Evolutionary conservation across 2,797 vertebrate species (phyloP).

Genomic region (Capromys pilorides): DNA sequence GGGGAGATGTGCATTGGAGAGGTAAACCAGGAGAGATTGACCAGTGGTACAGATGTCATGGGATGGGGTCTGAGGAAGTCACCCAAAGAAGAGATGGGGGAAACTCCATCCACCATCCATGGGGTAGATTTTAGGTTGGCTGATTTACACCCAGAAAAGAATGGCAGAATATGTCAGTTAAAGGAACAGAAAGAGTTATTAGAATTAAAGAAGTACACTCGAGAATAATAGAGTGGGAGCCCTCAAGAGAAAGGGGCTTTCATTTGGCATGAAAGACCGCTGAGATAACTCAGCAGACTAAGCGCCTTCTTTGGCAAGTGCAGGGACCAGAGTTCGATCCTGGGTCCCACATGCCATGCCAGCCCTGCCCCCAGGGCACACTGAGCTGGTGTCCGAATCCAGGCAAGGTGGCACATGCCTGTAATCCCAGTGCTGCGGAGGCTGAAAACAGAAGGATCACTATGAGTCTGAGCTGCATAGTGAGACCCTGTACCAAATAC

Average conservation of each 20-base stretch:
- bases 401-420: no score
- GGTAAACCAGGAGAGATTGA: not conserved
- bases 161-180: not conserved
- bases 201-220: not conserved
- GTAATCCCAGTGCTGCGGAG: no score
- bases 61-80: not conserved
- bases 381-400: no score
- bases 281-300: no score
- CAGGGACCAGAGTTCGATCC: no score
- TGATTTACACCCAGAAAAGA: not conserved
- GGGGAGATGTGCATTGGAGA: not conserved
- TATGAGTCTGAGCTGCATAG: no score
- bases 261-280: not conserved
- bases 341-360: no score
- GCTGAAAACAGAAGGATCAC: no score
- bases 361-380: no score
- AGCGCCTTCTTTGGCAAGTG: no score
- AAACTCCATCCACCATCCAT: not conserved
- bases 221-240: not conserved
- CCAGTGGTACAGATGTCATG: not conserved
- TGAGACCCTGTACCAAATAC: no score
- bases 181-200: not conserved
- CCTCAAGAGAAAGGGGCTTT: not conserved
- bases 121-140: not conserved
- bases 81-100: not conserved